Evolutionary conservation across 1,140 invertebrate species (phyloP).

Genomic region (Melitaea cinxia): DNA sequence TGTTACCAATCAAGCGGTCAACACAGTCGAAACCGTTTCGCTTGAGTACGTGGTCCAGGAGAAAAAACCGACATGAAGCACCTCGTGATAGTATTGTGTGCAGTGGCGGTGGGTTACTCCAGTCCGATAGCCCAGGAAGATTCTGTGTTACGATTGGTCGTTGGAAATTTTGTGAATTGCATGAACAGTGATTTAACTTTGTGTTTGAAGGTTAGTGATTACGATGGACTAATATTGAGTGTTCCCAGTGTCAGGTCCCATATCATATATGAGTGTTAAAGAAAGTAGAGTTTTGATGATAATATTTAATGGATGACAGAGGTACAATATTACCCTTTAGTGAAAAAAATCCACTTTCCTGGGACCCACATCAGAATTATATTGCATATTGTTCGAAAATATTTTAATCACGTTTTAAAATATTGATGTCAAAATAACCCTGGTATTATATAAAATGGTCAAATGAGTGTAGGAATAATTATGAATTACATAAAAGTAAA

Average conservation of each 20-base stretch:
- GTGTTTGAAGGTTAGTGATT: constrained; percentile 69
- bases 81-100: constrained; percentile 57
- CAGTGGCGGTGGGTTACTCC: constrained; percentile 45
- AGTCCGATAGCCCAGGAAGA: constrained; percentile 61
- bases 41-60: constrained; percentile 47
- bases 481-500: too few species aligned
- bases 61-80: constrained; percentile 60
- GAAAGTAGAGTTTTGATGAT: background rate
- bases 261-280: background rate
- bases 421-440: too few species aligned
- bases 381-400: too few species aligned
- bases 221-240: background rate
- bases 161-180: constrained; percentile 65
- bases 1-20: constrained; percentile 61
- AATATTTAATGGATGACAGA: too few species aligned
- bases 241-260: background rate
- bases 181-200: constrained; percentile 67
- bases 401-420: too few species aligned
- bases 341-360: too few species aligned
- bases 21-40: constrained; percentile 67
- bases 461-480: too few species aligned
- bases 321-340: too few species aligned
- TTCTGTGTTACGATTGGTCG: constrained; percentile 52
- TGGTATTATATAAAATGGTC: too few species aligned
- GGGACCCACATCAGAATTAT: too few species aligned